Percentiles rank a stretch among this genome's conserved stretches.
Conservation (phyloP, 2,888 invertebrate species). For the Caenorhabditis sp. region DNA sequence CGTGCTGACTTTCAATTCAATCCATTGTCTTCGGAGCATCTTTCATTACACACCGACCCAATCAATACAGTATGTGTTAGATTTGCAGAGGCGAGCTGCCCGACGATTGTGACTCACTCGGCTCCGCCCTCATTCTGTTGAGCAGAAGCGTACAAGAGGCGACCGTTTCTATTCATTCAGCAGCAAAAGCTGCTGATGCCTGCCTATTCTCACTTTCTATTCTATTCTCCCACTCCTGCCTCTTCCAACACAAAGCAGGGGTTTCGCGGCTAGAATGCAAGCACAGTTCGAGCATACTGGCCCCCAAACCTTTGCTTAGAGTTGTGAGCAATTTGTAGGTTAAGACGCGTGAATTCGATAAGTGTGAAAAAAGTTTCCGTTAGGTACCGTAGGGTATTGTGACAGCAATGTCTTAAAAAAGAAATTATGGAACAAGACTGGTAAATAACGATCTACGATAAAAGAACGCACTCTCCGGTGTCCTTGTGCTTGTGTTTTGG, state of each 20-base stretch:
- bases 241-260: constrained; percentile 25
- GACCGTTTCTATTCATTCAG: not conserved
- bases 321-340: not conserved
- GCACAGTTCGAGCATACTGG: constrained; percentile 39
- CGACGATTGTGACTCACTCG: not conserved
- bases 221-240: too few relatives aligned
- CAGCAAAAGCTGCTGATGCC: not conserved
- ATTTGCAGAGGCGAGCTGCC: too few relatives aligned
- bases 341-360: not conserved
- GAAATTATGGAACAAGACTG: not conserved
- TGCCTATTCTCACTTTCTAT: not conserved
- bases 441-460: too few relatives aligned
- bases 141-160: not conserved
- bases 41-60: too few relatives aligned
- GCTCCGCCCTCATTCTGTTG: constrained; percentile 3
- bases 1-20: too few relatives aligned
- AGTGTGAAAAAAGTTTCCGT: not conserved
- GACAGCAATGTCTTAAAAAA: not conserved
- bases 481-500: constrained; percentile 4
- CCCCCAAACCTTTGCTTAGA: constrained; percentile 52
- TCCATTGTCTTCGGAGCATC: too few relatives aligned
- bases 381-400: too few relatives aligned
- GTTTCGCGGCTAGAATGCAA: constrained; percentile 50
- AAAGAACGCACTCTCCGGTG: too few relatives aligned
- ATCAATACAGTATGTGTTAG: too few relatives aligned